Conservation (phyloP, 2,113 vertebrate genomes). For the Lanius ludovicianus region DNA sequence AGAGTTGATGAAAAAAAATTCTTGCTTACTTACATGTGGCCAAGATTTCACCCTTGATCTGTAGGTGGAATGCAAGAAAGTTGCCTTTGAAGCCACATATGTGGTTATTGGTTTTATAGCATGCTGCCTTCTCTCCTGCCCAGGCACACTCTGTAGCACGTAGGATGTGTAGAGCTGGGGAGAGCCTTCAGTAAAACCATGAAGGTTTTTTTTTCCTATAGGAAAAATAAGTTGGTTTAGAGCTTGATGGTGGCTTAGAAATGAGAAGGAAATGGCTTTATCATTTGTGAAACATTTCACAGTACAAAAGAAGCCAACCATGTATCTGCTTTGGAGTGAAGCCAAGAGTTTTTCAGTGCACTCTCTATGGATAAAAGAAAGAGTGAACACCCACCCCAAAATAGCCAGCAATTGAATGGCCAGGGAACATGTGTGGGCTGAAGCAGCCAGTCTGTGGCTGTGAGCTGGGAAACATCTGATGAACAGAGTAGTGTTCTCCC, state of each 20-base stretch:
- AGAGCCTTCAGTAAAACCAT: not conserved
- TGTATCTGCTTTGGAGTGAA: not conserved
- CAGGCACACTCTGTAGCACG: accelerated
- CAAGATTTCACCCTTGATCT: constrained; percentile 14
- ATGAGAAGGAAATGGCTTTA: not conserved
- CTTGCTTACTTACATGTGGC: not conserved
- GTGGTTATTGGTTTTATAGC: not conserved
- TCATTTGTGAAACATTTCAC: not conserved
- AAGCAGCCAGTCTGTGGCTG: not conserved
- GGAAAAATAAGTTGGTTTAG: not conserved
- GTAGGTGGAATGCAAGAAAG: not conserved
- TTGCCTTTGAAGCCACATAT: not conserved
- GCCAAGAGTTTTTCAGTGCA: not conserved
- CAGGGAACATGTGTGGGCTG: constrained; percentile 1
- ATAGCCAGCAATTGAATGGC: not conserved
- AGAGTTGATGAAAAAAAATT: not conserved
- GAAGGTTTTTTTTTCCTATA: not conserved
- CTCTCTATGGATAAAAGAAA: not conserved
- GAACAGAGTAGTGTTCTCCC: not conserved
- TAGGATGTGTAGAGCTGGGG: not conserved
- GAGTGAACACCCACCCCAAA: not conserved
- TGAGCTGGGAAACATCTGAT: not conserved
- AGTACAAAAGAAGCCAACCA: not conserved
- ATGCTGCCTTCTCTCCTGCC: not conserved
- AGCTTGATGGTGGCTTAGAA: not conserved